Conservation (phyloP, 2,888 invertebrate species). For the Lasioglossum lativentre region DNA sequence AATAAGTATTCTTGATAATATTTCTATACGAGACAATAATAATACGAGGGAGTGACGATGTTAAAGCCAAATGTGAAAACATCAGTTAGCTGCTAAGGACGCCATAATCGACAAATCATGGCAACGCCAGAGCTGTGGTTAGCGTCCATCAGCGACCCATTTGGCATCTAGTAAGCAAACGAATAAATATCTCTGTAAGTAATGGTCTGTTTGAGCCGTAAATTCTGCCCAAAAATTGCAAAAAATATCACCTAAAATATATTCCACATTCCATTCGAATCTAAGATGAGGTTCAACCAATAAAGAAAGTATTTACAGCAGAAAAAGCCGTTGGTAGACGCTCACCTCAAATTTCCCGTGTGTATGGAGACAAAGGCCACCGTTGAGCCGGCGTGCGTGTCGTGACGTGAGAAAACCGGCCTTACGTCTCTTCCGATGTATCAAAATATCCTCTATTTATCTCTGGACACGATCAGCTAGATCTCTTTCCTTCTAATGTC, state of each 20-base stretch:
- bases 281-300: background rate
- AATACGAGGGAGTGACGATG: background rate
- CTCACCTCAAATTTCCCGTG: constrained; percentile 55
- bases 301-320: constrained; percentile 29
- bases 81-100: constrained; percentile 49
- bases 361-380: constrained; percentile 74
- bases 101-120: constrained; percentile 72
- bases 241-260: constrained; percentile 4
- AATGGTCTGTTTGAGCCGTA: constrained; percentile 11
- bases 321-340: constrained; percentile 11
- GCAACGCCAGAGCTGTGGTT: constrained; percentile 55
- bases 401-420: constrained; percentile 58
- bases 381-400: constrained; percentile 75
- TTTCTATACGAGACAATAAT: background rate
- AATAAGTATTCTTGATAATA: background rate
- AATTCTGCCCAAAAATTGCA: constrained; percentile 28
- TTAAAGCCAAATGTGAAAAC: constrained; percentile 14
- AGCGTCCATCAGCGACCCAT: constrained; percentile 59
- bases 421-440: background rate
- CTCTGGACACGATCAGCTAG: background rate
- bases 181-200: constrained; percentile 66
- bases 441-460: constrained; percentile 7
- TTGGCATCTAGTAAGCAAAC: constrained; percentile 25
- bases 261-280: background rate
- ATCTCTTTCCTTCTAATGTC: constrained; percentile 16